Conservation (phyloP, 92 coral and sea anemone species). For the Nematostella vectensis region DNA sequence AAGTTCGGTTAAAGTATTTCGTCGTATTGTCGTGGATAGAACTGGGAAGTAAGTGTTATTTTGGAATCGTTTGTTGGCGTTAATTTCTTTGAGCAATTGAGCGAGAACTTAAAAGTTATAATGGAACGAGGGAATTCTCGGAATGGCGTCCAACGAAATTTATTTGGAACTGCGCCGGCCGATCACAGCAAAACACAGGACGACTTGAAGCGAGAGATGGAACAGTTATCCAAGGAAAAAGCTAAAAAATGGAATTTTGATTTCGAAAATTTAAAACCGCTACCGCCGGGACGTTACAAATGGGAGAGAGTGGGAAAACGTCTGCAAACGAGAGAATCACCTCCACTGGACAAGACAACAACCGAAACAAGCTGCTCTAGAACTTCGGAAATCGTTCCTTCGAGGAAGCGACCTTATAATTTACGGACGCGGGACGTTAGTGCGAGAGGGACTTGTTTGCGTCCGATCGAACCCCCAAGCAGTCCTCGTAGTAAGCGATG, state of each 20-base stretch:
- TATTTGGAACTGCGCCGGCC: slow-evolving; percentile 55
- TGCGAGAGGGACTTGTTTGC: slow-evolving; percentile 3
- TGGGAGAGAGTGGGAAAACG: slow-evolving; percentile 82
- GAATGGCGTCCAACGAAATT: slow-evolving; percentile 46
- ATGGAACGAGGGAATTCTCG: slow-evolving; percentile 22
- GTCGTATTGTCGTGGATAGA: too few relatives aligned
- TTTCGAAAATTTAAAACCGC: slow-evolving; percentile 74
- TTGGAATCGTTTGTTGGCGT: background rate
- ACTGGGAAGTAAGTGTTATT: too few relatives aligned
- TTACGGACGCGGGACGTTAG: slow-evolving; percentile 32
- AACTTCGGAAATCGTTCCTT: slow-evolving; percentile 20
- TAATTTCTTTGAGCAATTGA: slow-evolving; percentile 1
- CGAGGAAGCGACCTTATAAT: slow-evolving; percentile 28
- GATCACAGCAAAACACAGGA: slow-evolving; percentile 65
- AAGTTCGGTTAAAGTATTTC: too few relatives aligned
- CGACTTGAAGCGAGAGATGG: slow-evolving; percentile 40
- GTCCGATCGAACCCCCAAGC: slow-evolving; percentile 25
- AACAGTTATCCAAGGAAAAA: slow-evolving; percentile 44
- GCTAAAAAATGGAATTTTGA: slow-evolving; percentile 84
- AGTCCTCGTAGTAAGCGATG: background rate
- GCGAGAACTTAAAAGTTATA: background rate
- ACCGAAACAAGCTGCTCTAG: background rate
- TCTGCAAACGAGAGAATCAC: slow-evolving; percentile 46
- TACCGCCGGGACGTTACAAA: slow-evolving; percentile 73
- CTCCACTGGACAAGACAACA: slow-evolving; percentile 11